A percentile compares a stretch with the other conserved stretches of the same genome.
Evolutionary conservation across 2,888 invertebrate species (phyloP).

Genomic region (Coelinius sp.): DNA sequence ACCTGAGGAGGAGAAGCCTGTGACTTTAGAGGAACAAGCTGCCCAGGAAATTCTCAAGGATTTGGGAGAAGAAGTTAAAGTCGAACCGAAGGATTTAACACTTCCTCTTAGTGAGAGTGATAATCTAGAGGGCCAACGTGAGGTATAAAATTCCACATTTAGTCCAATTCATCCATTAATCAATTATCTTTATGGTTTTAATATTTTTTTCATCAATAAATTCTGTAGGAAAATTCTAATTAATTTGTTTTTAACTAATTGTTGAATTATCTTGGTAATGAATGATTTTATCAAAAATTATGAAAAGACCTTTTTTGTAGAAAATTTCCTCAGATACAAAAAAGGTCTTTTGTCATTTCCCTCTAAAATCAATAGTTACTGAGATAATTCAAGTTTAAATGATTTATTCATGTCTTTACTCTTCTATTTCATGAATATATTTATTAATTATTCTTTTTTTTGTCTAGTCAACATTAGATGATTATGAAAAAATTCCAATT

Average conservation of each 20-base stretch:
- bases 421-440: not conserved
- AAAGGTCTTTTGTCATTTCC: not conserved
- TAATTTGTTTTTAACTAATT: too few species aligned
- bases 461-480: conserved; percentile 76
- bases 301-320: not conserved
- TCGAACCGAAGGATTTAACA: conserved; percentile 69
- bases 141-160: conserved; percentile 69
- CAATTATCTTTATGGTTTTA: not conserved
- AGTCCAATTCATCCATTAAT: too few species aligned
- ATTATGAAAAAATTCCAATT: conserved; percentile 81
- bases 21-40: conserved; percentile 80
- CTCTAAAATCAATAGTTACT: too few species aligned
- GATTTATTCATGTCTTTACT: not conserved
- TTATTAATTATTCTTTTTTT: conserved; percentile 19
- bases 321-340: not conserved
- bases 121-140: conserved; percentile 76
- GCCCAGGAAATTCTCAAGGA: conserved; percentile 81
- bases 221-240: too few species aligned
- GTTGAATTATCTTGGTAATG: too few species aligned
- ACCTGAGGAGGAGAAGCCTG: conserved; percentile 44
- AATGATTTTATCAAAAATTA: too few species aligned
- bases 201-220: too few species aligned
- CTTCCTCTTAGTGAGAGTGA: conserved; percentile 76
- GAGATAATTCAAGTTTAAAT: too few species aligned
- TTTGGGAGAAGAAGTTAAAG: conserved; percentile 62